A percentile compares a stretch with the other conserved stretches of the same genome.
Conservation (phyloP, 2,888 invertebrate genomes). For the Deilephila elpenor region DNA sequence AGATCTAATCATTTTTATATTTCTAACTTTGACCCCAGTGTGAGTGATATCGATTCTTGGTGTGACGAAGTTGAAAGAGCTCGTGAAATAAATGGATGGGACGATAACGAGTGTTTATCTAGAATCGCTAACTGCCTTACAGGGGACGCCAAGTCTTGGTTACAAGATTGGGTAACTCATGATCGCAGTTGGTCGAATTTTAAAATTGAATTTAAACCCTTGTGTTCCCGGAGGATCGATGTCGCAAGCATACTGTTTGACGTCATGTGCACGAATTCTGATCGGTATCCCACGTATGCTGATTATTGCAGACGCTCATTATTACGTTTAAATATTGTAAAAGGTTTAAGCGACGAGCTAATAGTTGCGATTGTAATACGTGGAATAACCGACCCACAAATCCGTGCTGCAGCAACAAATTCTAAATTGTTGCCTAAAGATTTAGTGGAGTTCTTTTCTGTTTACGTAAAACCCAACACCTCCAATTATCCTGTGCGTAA, state of each 20-base stretch:
- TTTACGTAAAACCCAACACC: too few relatives aligned
- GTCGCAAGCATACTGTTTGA: constrained; percentile 19
- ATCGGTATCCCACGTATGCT: constrained; percentile 21
- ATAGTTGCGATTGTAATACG: constrained; percentile 24
- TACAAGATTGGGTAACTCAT: constrained; percentile 27
- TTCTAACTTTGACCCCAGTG: constrained; percentile 33
- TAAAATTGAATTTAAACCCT: constrained; percentile 17
- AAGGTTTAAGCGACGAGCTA: constrained; percentile 22
- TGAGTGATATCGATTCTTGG: constrained; percentile 32
- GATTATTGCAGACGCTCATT: constrained; percentile 23
- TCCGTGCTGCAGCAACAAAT: constrained; percentile 16
- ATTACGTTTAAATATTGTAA: constrained; percentile 22
- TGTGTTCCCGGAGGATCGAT: constrained; percentile 20
- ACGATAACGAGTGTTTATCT: constrained; percentile 34
- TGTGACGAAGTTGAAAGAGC: constrained; percentile 35
- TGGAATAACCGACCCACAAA: constrained; percentile 29
- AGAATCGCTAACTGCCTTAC: constrained; percentile 33
- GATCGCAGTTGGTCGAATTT: constrained; percentile 32
- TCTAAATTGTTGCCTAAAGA: background rate
- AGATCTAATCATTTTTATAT: constrained; percentile 25
- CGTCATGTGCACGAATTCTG: constrained; percentile 16
- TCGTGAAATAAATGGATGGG: constrained; percentile 28
- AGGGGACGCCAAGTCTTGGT: constrained; percentile 33
- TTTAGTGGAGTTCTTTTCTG: background rate
- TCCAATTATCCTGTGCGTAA: too few relatives aligned